Percentiles rank a stretch among this genome's conserved stretches.
These are phyloP conservation scores for Pelodytes ibericus DNA, from an alignment of 2,797 vertebrate genomes.

Conservation along the genomic window DNA sequence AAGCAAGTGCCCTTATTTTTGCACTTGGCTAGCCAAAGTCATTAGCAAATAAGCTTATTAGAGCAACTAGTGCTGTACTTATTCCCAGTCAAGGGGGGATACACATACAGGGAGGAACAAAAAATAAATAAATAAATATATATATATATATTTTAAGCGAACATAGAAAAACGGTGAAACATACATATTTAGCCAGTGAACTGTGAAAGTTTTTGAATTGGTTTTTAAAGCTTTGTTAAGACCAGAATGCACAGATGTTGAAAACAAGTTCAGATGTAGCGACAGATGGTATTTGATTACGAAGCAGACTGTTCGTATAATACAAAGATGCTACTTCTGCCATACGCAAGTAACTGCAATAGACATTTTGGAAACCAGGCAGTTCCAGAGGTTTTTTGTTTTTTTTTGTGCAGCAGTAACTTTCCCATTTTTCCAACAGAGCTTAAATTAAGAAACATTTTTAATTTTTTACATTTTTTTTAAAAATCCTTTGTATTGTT, in stretches of 20 bases:
- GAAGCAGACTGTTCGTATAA: slow-evolving; percentile 99
- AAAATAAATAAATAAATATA: neutral
- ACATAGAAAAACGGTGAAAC: slow-evolving; percentile 80
- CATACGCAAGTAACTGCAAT: slow-evolving; percentile 94
- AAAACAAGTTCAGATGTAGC: slow-evolving; percentile 98
- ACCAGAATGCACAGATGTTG: slow-evolving; percentile 96
- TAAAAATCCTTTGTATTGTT: slow-evolving; percentile 38
- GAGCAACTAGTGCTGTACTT: slow-evolving; percentile 72
- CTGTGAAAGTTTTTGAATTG: slow-evolving; percentile 96
- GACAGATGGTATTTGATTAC: slow-evolving; percentile 99
- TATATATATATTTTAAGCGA: slow-evolving; percentile 71
- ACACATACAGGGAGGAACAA: slow-evolving; percentile 80
- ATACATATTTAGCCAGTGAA: slow-evolving; percentile 86
- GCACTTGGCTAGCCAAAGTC: slow-evolving; percentile 84
- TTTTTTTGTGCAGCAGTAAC: slow-evolving; percentile 79
- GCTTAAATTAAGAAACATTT: slow-evolving; percentile 72
- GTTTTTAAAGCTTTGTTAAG: slow-evolving; percentile 99
- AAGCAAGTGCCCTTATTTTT: slow-evolving; percentile 79
- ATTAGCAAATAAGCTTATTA: slow-evolving; percentile 83
- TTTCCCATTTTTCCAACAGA: slow-evolving; percentile 75
- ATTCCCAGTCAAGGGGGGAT: slow-evolving; percentile 75
- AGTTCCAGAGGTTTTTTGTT: slow-evolving; percentile 80
- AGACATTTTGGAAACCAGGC: slow-evolving; percentile 77
- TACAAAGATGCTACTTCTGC: slow-evolving; percentile 99
- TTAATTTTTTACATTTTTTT: slow-evolving; percentile 62